Evolutionary conservation across 2,888 invertebrate genomes (phyloP).

Genomic region (Plagiodera versicolora): DNA sequence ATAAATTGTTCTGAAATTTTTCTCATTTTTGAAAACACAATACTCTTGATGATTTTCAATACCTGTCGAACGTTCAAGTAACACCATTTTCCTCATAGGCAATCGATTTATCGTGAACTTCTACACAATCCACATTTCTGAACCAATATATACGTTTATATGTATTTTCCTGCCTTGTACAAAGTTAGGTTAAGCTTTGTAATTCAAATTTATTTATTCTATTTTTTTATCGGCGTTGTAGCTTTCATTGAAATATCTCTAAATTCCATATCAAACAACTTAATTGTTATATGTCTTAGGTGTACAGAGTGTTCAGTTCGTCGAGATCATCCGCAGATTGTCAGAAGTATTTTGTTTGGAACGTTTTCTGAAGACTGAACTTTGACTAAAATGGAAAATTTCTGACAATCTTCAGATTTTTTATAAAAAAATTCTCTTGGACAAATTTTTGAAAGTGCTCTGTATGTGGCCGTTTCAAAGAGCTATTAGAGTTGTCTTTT

Average conservation of each 20-base stretch:
- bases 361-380: neutral
- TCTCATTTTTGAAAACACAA: too few relatives aligned
- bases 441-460: conserved; percentile 16
- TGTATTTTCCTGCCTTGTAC: neutral
- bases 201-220: neutral
- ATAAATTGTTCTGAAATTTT: too few relatives aligned
- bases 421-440: neutral
- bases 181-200: neutral
- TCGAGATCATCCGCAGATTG: neutral
- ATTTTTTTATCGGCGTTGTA: neutral
- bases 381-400: neutral
- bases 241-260: neutral
- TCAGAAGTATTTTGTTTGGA: neutral
- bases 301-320: neutral
- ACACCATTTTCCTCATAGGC: neutral
- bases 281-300: neutral
- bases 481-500: conserved; percentile 24
- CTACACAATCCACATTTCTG: neutral
- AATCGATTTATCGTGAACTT: neutral
- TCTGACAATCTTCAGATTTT: neutral
- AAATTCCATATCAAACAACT: neutral
- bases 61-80: too few relatives aligned
- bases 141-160: neutral
- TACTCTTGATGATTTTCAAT: too few relatives aligned
- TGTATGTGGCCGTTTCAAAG: conserved; percentile 23